A percentile compares a stretch with the other conserved stretches of the same genome.
These are phyloP conservation scores for Seriola quinqueradiata DNA, from an alignment of 2,113 vertebrate genomes.

Conservation along the genomic window DNA sequence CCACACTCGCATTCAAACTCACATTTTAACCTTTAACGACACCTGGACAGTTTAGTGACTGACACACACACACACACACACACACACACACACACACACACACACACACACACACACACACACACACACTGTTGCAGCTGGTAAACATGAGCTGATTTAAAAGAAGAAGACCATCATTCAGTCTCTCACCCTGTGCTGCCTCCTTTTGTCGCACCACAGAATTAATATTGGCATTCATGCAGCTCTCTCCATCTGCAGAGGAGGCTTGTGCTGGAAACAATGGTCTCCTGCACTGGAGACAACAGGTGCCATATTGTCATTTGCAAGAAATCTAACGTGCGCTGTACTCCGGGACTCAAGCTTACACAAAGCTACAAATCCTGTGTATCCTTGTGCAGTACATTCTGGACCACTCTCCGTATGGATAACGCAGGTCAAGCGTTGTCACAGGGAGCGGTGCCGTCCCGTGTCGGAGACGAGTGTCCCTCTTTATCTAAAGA, in stretches of 20 bases:
- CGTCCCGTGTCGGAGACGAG: constrained; percentile 4
- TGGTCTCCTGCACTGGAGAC: constrained; percentile 29
- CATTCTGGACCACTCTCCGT: neutral
- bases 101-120: too few relatives aligned
- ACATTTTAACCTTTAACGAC: too few relatives aligned
- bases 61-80: too few relatives aligned
- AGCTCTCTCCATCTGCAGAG: constrained; percentile 16
- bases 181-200: neutral
- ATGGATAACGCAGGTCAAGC: constrained; percentile 20
- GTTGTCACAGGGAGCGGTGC: neutral
- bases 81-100: too few relatives aligned
- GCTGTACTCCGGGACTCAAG: constrained; percentile 23
- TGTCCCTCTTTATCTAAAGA: constrained; percentile 52
- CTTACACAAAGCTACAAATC: neutral
- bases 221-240: constrained; percentile 57
- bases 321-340: constrained; percentile 39
- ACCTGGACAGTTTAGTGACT: too few relatives aligned
- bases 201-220: constrained; percentile 8
- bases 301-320: constrained; percentile 62
- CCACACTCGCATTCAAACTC: too few relatives aligned
- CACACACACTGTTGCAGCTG: too few relatives aligned
- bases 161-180: constrained; percentile 12
- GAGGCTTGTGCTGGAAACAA: constrained; percentile 19
- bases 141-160: constrained; percentile 15
- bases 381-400: neutral